A percentile compares a stretch with the other conserved stretches of the same genome.
Evolutionary conservation across 2,113 vertebrate species (phyloP).

Genomic region (Rhabdornis inornatus): DNA sequence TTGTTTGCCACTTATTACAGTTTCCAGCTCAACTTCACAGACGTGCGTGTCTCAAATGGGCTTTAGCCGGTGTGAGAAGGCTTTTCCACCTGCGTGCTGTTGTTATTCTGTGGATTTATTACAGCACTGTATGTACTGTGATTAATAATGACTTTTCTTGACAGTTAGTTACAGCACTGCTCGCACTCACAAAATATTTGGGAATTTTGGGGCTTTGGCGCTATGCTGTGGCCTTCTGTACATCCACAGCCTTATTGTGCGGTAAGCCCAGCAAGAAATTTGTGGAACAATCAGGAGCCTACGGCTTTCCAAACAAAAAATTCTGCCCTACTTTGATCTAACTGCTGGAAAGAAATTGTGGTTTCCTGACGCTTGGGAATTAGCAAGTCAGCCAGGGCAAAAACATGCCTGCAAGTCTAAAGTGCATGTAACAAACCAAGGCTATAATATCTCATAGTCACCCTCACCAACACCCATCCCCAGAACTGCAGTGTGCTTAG

Average conservation of each 20-base stretch:
- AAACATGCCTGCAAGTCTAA: neutral
- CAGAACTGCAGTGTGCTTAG: neutral
- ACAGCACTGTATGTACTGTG: neutral
- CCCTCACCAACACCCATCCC: neutral
- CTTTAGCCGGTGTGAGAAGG: neutral
- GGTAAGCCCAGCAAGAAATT: neutral
- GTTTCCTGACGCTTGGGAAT: neutral
- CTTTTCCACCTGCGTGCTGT: neutral
- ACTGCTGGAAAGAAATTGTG: neutral
- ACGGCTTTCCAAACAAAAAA: neutral
- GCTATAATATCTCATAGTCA: neutral
- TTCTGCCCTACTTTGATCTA: neutral
- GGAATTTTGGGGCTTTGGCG: neutral
- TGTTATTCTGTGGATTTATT: neutral
- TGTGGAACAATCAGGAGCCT: neutral
- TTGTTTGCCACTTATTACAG: neutral
- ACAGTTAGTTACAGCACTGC: neutral
- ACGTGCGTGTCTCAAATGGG: fast-evolving
- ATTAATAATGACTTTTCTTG: neutral
- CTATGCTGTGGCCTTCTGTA: neutral
- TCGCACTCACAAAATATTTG: neutral
- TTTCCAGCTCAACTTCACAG: neutral
- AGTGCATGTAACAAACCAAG: neutral
- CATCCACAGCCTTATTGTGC: neutral
- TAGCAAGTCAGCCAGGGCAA: neutral